Evolutionary conservation across 1,140 invertebrate genomes (phyloP).

Genomic region (Drosophila sp.): DNA sequence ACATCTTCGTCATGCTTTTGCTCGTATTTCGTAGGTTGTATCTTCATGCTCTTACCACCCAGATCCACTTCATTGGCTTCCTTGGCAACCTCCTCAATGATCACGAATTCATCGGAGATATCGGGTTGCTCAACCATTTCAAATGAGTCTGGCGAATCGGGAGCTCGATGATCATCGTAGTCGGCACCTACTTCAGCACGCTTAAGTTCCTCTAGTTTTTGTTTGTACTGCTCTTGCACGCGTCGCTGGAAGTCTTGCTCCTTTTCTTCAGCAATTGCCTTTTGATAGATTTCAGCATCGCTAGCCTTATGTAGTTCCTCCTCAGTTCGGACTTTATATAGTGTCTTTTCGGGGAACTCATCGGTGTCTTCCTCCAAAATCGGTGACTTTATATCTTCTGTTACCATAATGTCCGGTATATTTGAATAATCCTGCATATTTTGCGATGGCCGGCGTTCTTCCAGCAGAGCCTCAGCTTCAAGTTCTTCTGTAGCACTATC

Average conservation of each 20-base stretch:
- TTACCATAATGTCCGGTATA: conserved; percentile 89
- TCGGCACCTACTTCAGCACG: conserved; percentile 68
- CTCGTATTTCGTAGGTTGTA: conserved; percentile 85
- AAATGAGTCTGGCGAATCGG: conserved; percentile 94
- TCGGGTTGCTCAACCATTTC: conserved; percentile 93
- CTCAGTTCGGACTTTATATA: conserved; percentile 79
- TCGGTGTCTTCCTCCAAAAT: conserved; percentile 66
- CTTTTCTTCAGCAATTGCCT: conserved; percentile 66
- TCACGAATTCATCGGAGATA: conserved; percentile 93
- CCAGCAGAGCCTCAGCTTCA: conserved; percentile 82
- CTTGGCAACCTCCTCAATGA: conserved; percentile 92
- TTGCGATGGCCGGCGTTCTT: conserved; percentile 77
- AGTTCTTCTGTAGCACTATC: conserved; percentile 85
- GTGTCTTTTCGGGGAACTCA: conserved; percentile 67
- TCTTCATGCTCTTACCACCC: conserved; percentile 91
- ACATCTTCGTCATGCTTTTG: conserved; percentile 89
- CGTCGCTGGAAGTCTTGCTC: conserved; percentile 80
- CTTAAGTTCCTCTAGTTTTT: conserved; percentile 83
- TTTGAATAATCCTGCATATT: conserved; percentile 83
- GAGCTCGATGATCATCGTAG: conserved; percentile 85
- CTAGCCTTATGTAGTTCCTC: conserved; percentile 74
- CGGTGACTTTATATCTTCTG: conserved; percentile 85
- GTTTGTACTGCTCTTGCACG: conserved; percentile 78
- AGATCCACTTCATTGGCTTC: conserved; percentile 91
- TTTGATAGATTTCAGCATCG: conserved; percentile 58